Conservation (phyloP, 1,140 invertebrate species). For the Bombyx mandarina region DNA sequence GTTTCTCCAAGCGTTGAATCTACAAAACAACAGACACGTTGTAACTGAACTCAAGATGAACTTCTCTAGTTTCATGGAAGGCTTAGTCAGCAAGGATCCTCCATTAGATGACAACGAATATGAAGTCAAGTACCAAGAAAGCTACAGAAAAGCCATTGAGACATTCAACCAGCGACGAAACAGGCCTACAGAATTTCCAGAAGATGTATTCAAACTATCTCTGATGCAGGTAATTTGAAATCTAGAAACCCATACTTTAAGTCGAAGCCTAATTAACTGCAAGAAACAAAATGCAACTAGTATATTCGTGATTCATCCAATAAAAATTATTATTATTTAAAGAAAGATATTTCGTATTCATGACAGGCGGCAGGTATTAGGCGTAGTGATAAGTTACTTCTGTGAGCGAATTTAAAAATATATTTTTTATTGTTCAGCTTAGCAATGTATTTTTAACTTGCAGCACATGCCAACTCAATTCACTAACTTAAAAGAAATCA, state of each 20-base stretch:
- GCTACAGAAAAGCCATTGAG: neutral
- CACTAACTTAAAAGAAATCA: neutral
- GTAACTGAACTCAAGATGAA: neutral
- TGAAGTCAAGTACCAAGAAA: neutral
- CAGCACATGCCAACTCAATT: neutral
- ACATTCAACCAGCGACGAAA: neutral
- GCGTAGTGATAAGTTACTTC: too few species aligned
- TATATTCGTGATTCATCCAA: too few species aligned
- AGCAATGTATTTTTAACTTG: too few species aligned
- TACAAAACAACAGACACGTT: slow-evolving; percentile 1
- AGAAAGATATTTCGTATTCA: too few species aligned
- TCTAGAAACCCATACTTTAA: too few species aligned
- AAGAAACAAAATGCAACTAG: too few species aligned
- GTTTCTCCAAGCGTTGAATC: neutral
- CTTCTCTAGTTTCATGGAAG: neutral
- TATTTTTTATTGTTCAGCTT: too few species aligned
- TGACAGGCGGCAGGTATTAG: too few species aligned
- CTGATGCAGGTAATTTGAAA: too few species aligned
- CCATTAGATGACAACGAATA: neutral
- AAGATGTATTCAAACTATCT: neutral
- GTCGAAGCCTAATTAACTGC: too few species aligned
- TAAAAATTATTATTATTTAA: too few species aligned
- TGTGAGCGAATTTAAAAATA: too few species aligned
- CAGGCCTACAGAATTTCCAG: neutral
- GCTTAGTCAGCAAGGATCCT: neutral